Evolutionary conservation across 2,888 invertebrate genomes (phyloP), one percentile per base, ranked within the genome.

Genomic region (Erebia palarica): DNA sequence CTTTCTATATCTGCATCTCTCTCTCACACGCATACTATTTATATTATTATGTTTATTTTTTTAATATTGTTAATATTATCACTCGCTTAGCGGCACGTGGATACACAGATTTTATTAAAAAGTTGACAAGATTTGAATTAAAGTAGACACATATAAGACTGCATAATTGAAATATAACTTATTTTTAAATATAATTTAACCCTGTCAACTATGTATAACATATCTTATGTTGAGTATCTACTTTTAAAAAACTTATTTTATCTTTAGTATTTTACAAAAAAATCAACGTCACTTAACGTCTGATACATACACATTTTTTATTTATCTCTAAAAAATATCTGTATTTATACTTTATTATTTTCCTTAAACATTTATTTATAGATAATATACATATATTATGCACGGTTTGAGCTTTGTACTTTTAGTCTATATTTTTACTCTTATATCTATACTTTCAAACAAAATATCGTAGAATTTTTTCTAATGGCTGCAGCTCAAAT

Each of bases 1-100:
- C 83, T 86, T 72, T 81, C 82, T 91, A 78, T 90, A 78, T 90
- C 86, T 89, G 87, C 89, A 87, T 90, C 87, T 90, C 85, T 91
- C 86, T 91, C 87, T 91, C 88, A 87, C 91, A 88, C 87, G 87
- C 88, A 88, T 86, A 77, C 84, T 82, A 81, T 81, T 77, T 79
- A 80, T 49, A 63, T 78, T 77, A 78, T 72, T 57, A 65, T 72
- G 47, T 65, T 47, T 68, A 70, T 70, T 59, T 72, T 64, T 68
- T 57, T 10, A 11, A 21, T 57, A 57, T 57, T 58, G 21, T 27
- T 58, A 21, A 5, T 57, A 16, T 61, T 58, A 18, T 51, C 69
- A 75, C 70, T 57, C 21, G 69, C 71, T 73, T 69, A 36, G 51
- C 70, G 70, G 61, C 72, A 72, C 68, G 44, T 69, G 44, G 3